Evolutionary conservation across 2,113 vertebrate species (phyloP).

Genomic region (Triplophysa tibetana): DNA sequence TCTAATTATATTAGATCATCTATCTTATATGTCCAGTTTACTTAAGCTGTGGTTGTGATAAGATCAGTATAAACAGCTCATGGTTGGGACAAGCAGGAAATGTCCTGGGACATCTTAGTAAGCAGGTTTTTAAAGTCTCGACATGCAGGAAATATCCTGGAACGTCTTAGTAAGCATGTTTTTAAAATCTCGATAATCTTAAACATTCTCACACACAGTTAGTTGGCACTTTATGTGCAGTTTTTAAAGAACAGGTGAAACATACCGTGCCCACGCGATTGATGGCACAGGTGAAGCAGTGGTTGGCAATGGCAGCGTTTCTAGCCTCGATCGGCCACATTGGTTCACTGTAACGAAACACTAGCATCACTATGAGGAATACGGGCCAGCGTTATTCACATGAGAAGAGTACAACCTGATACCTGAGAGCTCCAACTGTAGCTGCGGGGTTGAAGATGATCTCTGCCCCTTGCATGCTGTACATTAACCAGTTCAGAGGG

Average conservation of each 20-base stretch:
- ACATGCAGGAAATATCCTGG: background rate
- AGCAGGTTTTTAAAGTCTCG: background rate
- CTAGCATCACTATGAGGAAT: slow-evolving; percentile 19
- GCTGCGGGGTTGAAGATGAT: slow-evolving; percentile 98
- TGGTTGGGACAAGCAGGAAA: background rate
- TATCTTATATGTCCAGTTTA: background rate
- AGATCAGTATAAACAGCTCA: background rate
- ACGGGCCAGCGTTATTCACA: background rate
- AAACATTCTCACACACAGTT: background rate
- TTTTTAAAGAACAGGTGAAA: background rate
- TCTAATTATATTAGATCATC: slow-evolving; percentile 22
- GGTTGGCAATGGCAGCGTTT: slow-evolving; percentile 94
- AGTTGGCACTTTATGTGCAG: background rate
- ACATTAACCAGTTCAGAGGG: slow-evolving; percentile 98
- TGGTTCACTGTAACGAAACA: slow-evolving; percentile 79
- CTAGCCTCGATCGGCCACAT: slow-evolving; percentile 94
- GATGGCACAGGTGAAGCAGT: slow-evolving; percentile 94
- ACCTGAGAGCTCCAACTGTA: slow-evolving; percentile 91
- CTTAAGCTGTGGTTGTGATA: slow-evolving; percentile 19
- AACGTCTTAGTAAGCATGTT: background rate
- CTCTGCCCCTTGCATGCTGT: slow-evolving; percentile 90
- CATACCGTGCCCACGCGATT: slow-evolving; percentile 91
- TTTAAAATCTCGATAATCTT: background rate
- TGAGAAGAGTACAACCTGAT: background rate
- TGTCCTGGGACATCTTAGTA: slow-evolving; percentile 8